These are phyloP conservation scores for Eueides isabella DNA, from an alignment of 1,140 invertebrate genomes.

Conservation along the genomic window DNA sequence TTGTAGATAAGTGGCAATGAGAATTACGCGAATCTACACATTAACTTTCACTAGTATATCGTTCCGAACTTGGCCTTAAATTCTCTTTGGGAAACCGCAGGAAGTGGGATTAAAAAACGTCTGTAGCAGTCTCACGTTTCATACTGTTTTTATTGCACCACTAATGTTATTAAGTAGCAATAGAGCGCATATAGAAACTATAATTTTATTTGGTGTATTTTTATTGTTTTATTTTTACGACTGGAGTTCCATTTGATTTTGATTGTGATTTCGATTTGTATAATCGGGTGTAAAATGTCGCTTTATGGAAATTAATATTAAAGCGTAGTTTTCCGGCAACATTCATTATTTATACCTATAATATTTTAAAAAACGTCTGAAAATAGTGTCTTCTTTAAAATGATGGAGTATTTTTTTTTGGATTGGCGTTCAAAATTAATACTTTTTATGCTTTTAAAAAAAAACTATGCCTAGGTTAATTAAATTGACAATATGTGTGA, in stretches of 20 bases:
- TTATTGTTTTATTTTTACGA: constrained; percentile 5
- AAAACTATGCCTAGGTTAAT: no score
- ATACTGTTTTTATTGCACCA: constrained; percentile 33
- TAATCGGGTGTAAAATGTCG: not conserved
- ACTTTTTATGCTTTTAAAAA: no score
- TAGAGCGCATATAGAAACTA: constrained; percentile 29
- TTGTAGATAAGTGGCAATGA: constrained; percentile 68
- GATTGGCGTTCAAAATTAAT: no score
- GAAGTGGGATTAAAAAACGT: constrained; percentile 48
- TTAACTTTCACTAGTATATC: constrained; percentile 76
- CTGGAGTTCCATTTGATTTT: not conserved
- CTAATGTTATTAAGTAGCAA: constrained; percentile 34
- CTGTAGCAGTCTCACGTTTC: constrained; percentile 31
- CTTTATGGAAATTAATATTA: not conserved
- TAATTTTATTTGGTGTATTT: constrained; percentile 23
- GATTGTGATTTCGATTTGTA: constrained; percentile 7
- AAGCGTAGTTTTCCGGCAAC: not conserved
- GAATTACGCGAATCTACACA: constrained; percentile 74
- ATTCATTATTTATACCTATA: no score
- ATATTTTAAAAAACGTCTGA: no score
- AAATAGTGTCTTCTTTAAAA: no score
- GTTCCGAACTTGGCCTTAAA: constrained; percentile 69
- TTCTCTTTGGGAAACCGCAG: constrained; percentile 72
- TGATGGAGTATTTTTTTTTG: no score
- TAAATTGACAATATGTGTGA: no score